Base-by-base conservation (phyloP, 2,888 invertebrate species). In the Diadegma fenestrale region DNA sequence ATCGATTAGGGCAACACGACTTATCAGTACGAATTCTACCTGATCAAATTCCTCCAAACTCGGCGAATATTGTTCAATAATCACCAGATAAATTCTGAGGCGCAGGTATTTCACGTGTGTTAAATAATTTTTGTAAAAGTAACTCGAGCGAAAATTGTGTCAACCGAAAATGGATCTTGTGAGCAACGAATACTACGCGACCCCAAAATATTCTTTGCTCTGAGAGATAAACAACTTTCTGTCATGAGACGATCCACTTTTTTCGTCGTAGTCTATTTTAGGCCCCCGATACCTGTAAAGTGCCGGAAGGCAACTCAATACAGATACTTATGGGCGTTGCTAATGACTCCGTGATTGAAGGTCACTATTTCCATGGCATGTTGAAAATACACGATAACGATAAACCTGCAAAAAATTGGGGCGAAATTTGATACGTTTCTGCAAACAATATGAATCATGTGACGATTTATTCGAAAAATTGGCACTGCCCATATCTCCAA, bases 131-230 rank as follows among this genome's bases (percentile, higher is more conserved):
- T 45, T 10, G 8, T 3, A 14, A 58, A 17, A n/a, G 37, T 6
- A 26, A 14, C 17, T 51, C 22, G n/a, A 72, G 17, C 43, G 17
- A 85, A 89, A 76, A 30, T 43, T 85, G 79, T 69, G 80, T 58
- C 17, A 22, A 37, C 1, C 77, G n/a, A 75, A 75, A 43, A 43
- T 73, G 8, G 6, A 26, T 73, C 26, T 26, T 26, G 14, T 26
- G 22, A 26, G 30, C 19, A 51, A 33, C 33, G n/a, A 33, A 33
- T 33, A 33, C 33, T 33, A 33, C 33, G 33, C 33, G 33, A 33
- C 33, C 33, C 33, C 33, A 33, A 43, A 48, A 17, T 48, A 17
- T 45, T 2, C 17, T 45, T 51, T 5, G 19, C 19, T 51, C 2
- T 51, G 6, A 51, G 7, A 19, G 17, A 19, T 51, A 19, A 8